Conservation (phyloP, 2,113 vertebrate species). For the Neodon shergylaensis region DNA sequence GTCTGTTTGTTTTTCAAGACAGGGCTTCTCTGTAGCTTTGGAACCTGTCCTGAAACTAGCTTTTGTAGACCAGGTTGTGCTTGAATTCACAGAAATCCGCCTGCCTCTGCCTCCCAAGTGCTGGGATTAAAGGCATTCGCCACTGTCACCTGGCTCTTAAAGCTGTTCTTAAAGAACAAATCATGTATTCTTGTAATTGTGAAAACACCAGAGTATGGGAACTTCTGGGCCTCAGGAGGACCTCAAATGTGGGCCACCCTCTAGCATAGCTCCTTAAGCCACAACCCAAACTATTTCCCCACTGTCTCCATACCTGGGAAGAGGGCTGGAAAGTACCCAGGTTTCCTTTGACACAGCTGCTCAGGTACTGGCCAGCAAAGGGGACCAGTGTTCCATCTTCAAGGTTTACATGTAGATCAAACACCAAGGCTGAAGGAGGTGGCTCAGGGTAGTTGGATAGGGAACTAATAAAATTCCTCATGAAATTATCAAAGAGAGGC, state of each 20-base stretch:
- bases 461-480: constrained; percentile 78
- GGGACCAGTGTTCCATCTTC: constrained; percentile 75
- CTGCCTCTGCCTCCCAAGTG: too few species aligned
- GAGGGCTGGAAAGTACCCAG: constrained; percentile 69
- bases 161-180: constrained; percentile 14
- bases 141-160: background rate
- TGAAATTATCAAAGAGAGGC: constrained; percentile 86
- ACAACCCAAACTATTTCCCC: background rate
- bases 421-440: constrained; percentile 84
- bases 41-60: too few species aligned
- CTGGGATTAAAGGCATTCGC: too few species aligned
- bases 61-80: too few species aligned
- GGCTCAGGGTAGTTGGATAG: constrained; percentile 83
- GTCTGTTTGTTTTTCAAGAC: too few species aligned
- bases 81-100: too few species aligned
- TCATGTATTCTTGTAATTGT: background rate
- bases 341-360: constrained; percentile 63
- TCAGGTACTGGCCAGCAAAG: constrained; percentile 68
- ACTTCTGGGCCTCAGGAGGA: background rate
- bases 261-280: background rate
- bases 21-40: too few species aligned
- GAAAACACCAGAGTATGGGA: background rate
- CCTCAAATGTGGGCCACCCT: background rate
- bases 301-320: constrained; percentile 84
- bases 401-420: constrained; percentile 87